Evolutionary conservation across 37 sponge, comb jelly and placozoan species (phyloP).

Genomic region (Agelas oroides): DNA sequence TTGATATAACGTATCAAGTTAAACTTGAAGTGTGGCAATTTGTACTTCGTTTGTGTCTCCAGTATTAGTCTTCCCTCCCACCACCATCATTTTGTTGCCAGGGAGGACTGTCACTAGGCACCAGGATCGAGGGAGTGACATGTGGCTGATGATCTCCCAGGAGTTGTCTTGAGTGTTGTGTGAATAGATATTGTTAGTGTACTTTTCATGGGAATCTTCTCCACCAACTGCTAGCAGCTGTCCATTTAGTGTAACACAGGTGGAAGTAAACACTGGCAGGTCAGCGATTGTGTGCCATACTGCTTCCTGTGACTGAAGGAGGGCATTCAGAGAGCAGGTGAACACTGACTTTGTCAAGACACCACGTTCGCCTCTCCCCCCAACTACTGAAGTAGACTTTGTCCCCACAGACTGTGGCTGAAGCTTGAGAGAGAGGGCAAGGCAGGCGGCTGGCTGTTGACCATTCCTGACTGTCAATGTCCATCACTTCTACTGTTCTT

Average conservation of each 20-base stretch:
- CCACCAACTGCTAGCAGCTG: constrained; percentile 23
- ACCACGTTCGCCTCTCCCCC: background rate
- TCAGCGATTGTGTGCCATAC: background rate
- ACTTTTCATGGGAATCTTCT: background rate
- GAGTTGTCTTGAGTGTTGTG: background rate
- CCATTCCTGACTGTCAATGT: background rate
- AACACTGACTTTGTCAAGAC: background rate
- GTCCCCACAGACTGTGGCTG: constrained; percentile 28
- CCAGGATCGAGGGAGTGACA: background rate
- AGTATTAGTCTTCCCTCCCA: background rate
- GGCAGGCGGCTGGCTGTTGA: constrained; percentile 16
- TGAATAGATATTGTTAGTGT: background rate
- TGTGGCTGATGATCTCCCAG: background rate
- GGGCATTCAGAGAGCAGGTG: background rate
- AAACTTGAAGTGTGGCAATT: background rate
- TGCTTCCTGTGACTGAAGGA: background rate
- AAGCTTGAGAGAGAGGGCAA: background rate
- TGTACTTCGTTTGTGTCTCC: too few species aligned
- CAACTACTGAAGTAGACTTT: constrained; percentile 7
- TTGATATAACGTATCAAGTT: too few species aligned
- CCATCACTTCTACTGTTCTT: constrained; percentile 8
- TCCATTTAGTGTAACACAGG: background rate
- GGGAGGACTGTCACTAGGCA: constrained; percentile 15
- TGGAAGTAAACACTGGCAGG: background rate
- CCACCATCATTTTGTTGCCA: background rate